Percentiles rank a stretch among this genome's conserved stretches.
Conservation (phyloP, 2,113 vertebrate species). For the Rhinoptilus africanus region DNA sequence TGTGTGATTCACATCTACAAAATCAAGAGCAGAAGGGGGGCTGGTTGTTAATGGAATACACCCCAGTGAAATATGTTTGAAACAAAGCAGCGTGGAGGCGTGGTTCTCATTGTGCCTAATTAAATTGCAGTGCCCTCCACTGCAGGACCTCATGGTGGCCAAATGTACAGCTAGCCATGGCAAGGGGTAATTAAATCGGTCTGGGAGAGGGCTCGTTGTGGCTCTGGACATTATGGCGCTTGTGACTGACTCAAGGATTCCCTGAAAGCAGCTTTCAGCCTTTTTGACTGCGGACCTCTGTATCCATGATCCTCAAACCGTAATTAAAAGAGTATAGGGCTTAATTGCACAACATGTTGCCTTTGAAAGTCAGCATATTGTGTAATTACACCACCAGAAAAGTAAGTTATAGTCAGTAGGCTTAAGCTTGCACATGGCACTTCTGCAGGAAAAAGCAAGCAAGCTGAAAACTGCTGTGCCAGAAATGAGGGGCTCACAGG, state of each 20-base stretch:
- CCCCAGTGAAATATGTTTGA: not conserved
- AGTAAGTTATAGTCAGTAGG: not conserved
- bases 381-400: not conserved
- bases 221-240: not conserved
- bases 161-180: fast-evolving
- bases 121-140: not conserved
- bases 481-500: not conserved
- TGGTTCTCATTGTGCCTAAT: not conserved
- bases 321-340: not conserved
- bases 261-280: not conserved
- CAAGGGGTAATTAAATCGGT: not conserved
- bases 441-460: not conserved
- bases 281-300: not conserved
- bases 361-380: not conserved
- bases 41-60: not conserved
- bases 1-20: fast-evolving
- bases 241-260: not conserved
- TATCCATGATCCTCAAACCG: not conserved
- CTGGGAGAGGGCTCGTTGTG: not conserved
- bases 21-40: not conserved
- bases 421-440: not conserved
- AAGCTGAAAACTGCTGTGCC: not conserved
- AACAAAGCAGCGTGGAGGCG: not conserved
- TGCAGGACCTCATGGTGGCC: not conserved
- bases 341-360: not conserved